A percentile compares a stretch with the other conserved stretches of the same genome.
Conservation (phyloP, 92 coral and sea anemone species). For the Pocillopora meandrina region DNA sequence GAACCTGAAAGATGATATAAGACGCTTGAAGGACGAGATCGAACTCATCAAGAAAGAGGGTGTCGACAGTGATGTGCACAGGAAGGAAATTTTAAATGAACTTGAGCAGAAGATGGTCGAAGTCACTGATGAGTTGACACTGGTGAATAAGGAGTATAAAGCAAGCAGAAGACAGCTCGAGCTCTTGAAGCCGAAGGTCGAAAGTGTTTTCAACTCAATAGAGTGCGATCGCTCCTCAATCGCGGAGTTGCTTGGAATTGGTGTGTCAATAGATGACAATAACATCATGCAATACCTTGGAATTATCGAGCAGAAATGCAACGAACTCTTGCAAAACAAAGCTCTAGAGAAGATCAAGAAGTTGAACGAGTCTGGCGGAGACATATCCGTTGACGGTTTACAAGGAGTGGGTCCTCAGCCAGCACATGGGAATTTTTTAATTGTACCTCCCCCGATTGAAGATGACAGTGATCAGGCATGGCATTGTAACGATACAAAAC, state of each 20-base stretch:
- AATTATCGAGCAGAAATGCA: slow-evolving; percentile 92
- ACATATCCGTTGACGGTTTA: slow-evolving; percentile 62
- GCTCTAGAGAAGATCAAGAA: slow-evolving; percentile 71
- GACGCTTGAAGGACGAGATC: slow-evolving; percentile 70
- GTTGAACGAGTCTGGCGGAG: slow-evolving; percentile 46
- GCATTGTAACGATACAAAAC: slow-evolving; percentile 54
- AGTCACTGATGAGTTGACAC: slow-evolving; percentile 55
- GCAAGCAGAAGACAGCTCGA: slow-evolving; percentile 63
- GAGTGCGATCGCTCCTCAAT: slow-evolving; percentile 88
- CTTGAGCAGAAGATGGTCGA: slow-evolving; percentile 63
- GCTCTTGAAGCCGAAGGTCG: slow-evolving; percentile 80
- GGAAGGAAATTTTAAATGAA: slow-evolving; percentile 80
- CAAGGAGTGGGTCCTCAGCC: slow-evolving; percentile 86
- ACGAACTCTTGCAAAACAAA: slow-evolving; percentile 73
- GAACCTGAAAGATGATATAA: slow-evolving; percentile 77
- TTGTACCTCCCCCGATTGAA: slow-evolving; percentile 77
- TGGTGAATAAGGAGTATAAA: slow-evolving; percentile 56
- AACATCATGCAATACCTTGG: slow-evolving; percentile 89
- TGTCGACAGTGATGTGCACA: slow-evolving; percentile 69
- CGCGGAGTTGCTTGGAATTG: slow-evolving; percentile 86
- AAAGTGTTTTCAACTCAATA: slow-evolving; percentile 63
- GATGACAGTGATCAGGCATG: slow-evolving; percentile 71
- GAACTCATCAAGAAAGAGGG: slow-evolving; percentile 74
- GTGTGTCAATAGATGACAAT: slow-evolving; percentile 79
- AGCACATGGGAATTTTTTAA: slow-evolving; percentile 56